Base-by-base conservation (phyloP, 2,113 vertebrate genomes). In the Oostethus manadensis region DNA sequence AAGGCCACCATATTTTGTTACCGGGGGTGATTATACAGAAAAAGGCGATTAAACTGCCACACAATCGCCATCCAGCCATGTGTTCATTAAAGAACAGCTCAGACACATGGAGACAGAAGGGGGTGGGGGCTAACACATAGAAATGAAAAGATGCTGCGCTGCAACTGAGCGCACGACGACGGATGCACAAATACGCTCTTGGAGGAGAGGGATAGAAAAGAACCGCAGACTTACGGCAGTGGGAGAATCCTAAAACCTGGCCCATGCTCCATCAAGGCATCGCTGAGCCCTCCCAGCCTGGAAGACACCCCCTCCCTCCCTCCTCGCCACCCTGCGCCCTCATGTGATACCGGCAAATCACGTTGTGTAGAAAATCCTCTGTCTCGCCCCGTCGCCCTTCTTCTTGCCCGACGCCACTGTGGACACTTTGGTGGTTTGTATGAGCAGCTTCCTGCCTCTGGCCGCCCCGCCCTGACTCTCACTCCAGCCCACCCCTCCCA, bases 241-340 rank as follows among this genome's bases (percentile, higher is more conserved):
- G 89, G 83, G 89, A 88, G 83, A 91, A 91, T 88, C 90, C 90
- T 90, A 91, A 81, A 89, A 90, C 86, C 89, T 91, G 90, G 85
- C 90, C 90, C 90, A 91, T 91, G 65, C 89, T 91, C 90, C 90
- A 91, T 91, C 79, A 89, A 90, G 88, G 67, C 87, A 87, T 86
- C 23, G 73, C 82, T 84, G 89, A 87, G 84, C 85, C 83, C 78
- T 74, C 81, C 85, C 82, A 85, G 81, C 80, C 82, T 82, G 82
- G 82, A 86, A 84, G 80, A 68, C 78, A 80, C 84, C 78, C 78
- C 84, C 70, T 66, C 55, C 66, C 70, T 70, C 62, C 68, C 66
- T 69, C 69, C 68, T 60, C 62, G 62, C 67, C 60, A 35, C 13
- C 53, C 23, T 20, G 29, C n/a, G 20, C 33, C 20, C 53, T 20